A percentile compares a stretch with the other conserved stretches of the same genome.
These are phyloP conservation scores for Natrix natrix DNA, from an alignment of 2,797 vertebrate genomes.

Conservation along the genomic window DNA sequence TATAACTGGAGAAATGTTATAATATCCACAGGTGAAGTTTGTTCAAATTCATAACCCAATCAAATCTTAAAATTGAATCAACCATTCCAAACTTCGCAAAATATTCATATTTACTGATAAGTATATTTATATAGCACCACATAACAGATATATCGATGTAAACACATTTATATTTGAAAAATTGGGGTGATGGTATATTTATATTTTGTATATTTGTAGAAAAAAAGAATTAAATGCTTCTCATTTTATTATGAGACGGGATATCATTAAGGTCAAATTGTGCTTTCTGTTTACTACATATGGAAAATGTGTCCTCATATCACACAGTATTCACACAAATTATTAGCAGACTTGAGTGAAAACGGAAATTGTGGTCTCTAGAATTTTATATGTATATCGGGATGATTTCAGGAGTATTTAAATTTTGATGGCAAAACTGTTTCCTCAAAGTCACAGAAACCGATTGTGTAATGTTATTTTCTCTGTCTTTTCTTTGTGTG, in stretches of 20 bases:
- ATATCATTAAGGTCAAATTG: neutral
- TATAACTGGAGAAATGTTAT: neutral
- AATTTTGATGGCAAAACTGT: neutral
- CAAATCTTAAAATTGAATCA: neutral
- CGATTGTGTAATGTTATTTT: neutral
- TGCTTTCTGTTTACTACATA: neutral
- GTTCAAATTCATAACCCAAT: neutral
- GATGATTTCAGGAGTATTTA: neutral
- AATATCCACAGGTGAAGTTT: neutral
- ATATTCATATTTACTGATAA: neutral
- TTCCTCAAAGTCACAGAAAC: neutral
- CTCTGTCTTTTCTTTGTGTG: neutral
- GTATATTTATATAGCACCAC: neutral
- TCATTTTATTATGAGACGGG: neutral
- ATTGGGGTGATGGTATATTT: neutral
- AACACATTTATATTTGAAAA: neutral
- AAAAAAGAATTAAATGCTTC: neutral
- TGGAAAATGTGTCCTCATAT: neutral
- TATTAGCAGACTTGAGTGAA: slow-evolving; percentile 29
- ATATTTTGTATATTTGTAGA: neutral
- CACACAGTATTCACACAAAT: neutral
- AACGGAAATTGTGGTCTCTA: slow-evolving; percentile 42
- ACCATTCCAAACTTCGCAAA: neutral
- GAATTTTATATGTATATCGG: neutral
- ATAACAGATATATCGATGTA: neutral